Base-by-base conservation (phyloP, 2,888 invertebrate species). In the Scrobipalpa atriplicella region DNA sequence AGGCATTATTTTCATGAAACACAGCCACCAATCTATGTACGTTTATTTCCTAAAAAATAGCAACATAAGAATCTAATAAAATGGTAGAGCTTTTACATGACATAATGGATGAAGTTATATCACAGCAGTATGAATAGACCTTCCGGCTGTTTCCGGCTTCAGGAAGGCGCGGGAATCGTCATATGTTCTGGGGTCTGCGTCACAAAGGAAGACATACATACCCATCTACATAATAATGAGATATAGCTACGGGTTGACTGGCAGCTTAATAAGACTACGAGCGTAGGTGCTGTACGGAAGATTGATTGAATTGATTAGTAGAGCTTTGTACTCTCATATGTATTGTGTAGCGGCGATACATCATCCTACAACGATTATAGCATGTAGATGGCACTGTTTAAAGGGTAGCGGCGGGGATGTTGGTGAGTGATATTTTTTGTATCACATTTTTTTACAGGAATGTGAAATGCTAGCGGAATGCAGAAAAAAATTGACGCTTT, bases 41-140 rank as follows among this genome's bases (percentile, higher is more conserved):
- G n/a, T n/a, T n/a, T n/a, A n/a, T 47, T 16, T 16, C 47, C 29
- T 29, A n/a, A 47, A 47, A 47, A 47, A 47, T 1, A n/a, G 47
- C n/a, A 16, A 16, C 47, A 47, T 47, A 47, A 47, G 47, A 13
- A 43, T 11, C 47, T 16, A 13, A 47, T 47, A 47, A 47, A 47
- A 29, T 29, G 29, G n/a, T 47, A 47, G 47, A 16, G 7, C 47
- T 47, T 16, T 47, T 47, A 43, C 47, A 61, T 43, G 29, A 29
- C 29, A 16, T 6, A 18, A 58, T n/a, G 56, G 1, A 16, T 16
- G 29, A 62, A 10, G 16, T 47, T 47, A 47, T 47, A 16, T 47
- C 47, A 47, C 52, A 36, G 39, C 52, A 36, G 39, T 47, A 58
- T 62, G 43, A 56, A 21, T 56, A 52, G 16, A 64, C 39, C 41